Percentiles rank a stretch among this genome's conserved stretches.
phyloP scores from a whole-genome alignment of 1,140 invertebrate genomes.

The Euura lappo region DNA sequence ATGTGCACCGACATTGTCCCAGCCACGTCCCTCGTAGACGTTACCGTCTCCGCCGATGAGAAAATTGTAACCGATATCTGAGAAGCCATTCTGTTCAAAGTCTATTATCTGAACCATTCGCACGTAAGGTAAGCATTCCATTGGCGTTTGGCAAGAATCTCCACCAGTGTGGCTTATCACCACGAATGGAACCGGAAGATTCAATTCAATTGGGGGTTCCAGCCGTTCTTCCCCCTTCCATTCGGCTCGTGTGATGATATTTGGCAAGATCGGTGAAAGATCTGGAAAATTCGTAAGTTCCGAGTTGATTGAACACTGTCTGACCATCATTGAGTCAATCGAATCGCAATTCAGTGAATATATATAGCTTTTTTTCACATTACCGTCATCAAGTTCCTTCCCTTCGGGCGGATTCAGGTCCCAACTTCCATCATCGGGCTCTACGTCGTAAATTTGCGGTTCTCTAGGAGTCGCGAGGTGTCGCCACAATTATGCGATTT shows the following conservation, averaged over 20 bases:
- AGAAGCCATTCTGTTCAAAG: constrained; percentile 70
- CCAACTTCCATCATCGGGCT: too few species aligned
- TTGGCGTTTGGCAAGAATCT: constrained; percentile 59
- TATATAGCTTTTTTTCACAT: too few species aligned
- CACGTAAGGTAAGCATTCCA: constrained; percentile 61
- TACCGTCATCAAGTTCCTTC: too few species aligned
- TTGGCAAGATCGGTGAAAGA: constrained; percentile 37
- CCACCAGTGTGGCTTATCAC: constrained; percentile 78
- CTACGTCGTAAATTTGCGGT: too few species aligned
- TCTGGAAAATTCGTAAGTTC: neutral
- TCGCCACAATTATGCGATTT: too few species aligned
- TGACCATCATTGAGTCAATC: too few species aligned
- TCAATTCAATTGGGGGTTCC: constrained; percentile 52
- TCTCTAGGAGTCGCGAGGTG: too few species aligned
- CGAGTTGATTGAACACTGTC: too few species aligned
- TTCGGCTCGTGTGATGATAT: constrained; percentile 61
- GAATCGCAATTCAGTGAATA: too few species aligned
- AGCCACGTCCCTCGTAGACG: constrained; percentile 79
- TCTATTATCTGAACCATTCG: constrained; percentile 74
- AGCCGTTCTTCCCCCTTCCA: constrained; percentile 69
- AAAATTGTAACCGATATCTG: constrained; percentile 78
- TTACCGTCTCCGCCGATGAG: constrained; percentile 78
- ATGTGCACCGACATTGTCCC: constrained; percentile 72
- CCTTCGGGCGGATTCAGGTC: too few species aligned
- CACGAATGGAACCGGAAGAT: constrained; percentile 72